Evolutionary conservation across 2,797 vertebrate genomes (phyloP), one percentile per base, ranked within the genome.

Genomic region (Buphagus erythrorhynchus): DNA sequence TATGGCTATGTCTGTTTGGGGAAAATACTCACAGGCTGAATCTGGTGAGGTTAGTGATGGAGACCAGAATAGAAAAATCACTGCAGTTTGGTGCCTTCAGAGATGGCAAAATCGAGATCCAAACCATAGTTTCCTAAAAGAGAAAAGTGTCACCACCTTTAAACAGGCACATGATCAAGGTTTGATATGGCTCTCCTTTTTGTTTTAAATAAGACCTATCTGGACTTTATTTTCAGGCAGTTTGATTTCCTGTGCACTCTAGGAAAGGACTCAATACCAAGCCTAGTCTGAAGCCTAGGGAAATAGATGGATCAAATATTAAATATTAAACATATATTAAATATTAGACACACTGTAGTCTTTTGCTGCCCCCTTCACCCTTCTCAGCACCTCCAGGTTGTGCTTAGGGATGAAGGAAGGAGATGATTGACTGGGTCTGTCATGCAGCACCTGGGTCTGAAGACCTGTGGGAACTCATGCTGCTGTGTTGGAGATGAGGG

Each of bases 21-120:
- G 6, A n/a, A 46, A 82, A 58, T 5, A 36, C 0, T 1, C 1
- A 10, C 1, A 40, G 25, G 16, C 10, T 58, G 6, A 10, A 15
- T 51, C 36, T 49, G 29, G 9, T 59, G 11, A 73, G 22, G 7
- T 62, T 33, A 85, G 11, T 81, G 55, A 7, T 33, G 33, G 54
- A 75, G 14, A 81, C 5, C 21, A 48, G 5, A 21, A 51, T 3
- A 69, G 42, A 73, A 65, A 52, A 45, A n/a, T 6, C 9, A 24
- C 1, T 33, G 10, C 3, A 62, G 5, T 42, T 85, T 49, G 14
- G 5, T 69, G n/a, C 8, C 25, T 40, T 59, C 31, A 45, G 46
- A 76, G 38, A 38, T 0, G 19, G 9, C 13, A 72, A 57, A 77
- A 51, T 33, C 5, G 0, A 72, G 5, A 54, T 42, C 10, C 49